Evolutionary conservation across 1,140 invertebrate species (phyloP).

Genomic region (Zaprionus ghesquierei): DNA sequence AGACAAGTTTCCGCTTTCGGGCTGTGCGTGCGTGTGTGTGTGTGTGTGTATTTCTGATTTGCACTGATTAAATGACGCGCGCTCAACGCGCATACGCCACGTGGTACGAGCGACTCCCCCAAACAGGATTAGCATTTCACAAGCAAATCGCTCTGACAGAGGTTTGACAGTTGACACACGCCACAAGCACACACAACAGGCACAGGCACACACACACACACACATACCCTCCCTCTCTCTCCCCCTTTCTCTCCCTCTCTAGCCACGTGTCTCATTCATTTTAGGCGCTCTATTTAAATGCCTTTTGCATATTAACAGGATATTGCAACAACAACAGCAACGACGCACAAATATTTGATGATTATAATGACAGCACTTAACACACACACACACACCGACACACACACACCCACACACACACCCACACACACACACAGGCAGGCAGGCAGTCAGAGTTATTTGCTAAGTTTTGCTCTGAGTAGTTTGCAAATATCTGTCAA

Average conservation of each 20-base stretch:
- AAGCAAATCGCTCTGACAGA: slow-evolving; percentile 77
- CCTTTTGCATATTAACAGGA: slow-evolving; percentile 39
- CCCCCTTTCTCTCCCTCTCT: not conserved
- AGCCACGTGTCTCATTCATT: slow-evolving; percentile 44
- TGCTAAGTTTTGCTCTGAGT: not conserved
- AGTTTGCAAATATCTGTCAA: not conserved
- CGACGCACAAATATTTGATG: slow-evolving; percentile 37
- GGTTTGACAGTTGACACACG: slow-evolving; percentile 72
- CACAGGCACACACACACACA: slow-evolving; percentile 7
- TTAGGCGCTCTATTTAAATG: slow-evolving; percentile 50
- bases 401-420: not conserved
- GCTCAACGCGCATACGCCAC: not conserved
- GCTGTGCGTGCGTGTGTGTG: not conserved
- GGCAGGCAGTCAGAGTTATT: not conserved
- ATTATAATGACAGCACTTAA: slow-evolving; percentile 59
- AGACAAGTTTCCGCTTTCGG: slow-evolving; percentile 61
- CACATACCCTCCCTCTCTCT: not conserved
- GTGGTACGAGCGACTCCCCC: slow-evolving; percentile 34
- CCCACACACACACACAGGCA: not conserved
- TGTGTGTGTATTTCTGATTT: slow-evolving; percentile 60
- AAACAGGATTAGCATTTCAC: slow-evolving; percentile 78
- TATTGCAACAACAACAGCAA: slow-evolving; percentile 45
- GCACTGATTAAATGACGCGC: slow-evolving; percentile 70
- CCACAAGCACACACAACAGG: slow-evolving; percentile 15
- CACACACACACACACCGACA: not conserved